Percentiles rank a stretch among this genome's conserved stretches.
phyloP scores from a whole-genome alignment of 2,797 vertebrate genomes.

The Pangasius larnaudii region DNA sequence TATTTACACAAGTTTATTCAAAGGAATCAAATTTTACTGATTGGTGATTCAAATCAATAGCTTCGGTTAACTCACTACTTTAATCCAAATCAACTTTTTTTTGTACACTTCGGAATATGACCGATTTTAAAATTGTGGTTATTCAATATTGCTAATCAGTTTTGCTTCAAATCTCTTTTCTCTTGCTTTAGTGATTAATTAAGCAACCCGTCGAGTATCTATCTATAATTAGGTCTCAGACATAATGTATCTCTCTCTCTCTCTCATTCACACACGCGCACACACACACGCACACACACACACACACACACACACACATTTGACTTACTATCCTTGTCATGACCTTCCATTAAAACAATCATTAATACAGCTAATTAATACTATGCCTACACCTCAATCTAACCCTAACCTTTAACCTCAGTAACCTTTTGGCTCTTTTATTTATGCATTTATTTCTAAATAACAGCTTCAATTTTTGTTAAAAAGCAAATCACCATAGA shows the following conservation, averaged over 20 bases:
- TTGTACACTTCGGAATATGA: background rate
- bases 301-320: background rate
- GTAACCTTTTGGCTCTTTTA: background rate
- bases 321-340: background rate
- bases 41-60: background rate
- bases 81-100: background rate
- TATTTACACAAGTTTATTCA: background rate
- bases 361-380: background rate
- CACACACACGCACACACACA: too few relatives aligned
- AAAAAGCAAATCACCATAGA: background rate
- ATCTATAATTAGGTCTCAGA: background rate
- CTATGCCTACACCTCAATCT: background rate
- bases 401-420: background rate
- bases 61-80: background rate
- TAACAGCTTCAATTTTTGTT: background rate
- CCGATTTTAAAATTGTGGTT: background rate
- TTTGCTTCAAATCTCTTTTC: background rate
- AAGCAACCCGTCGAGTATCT: background rate
- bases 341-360: background rate
- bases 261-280: background rate
- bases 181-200: background rate
- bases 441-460: background rate
- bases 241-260: background rate
- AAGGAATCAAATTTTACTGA: background rate
- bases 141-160: background rate